Evolutionary conservation across 1,140 invertebrate genomes (phyloP).

Genomic region (Bathynomus jamesi): DNA sequence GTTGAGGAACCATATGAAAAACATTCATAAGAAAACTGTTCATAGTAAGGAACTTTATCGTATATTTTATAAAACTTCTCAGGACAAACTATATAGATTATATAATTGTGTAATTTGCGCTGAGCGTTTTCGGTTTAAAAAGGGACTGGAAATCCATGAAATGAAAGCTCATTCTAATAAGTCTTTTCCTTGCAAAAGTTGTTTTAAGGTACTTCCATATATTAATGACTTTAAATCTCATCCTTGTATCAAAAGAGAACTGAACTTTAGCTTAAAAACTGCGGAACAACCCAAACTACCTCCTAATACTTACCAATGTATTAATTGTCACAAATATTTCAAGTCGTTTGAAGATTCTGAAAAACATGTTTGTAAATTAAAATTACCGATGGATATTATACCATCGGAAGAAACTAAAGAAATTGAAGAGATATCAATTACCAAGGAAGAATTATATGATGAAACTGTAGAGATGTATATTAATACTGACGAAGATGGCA

Average conservation of each 20-base stretch:
- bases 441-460: not conserved
- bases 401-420: no score
- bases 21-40: slow-evolving; percentile 18
- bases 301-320: no score
- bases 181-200: not conserved
- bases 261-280: no score
- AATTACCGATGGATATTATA: no score
- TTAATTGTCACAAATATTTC: not conserved
- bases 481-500: not conserved
- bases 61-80: not conserved
- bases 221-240: not conserved
- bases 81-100: not conserved
- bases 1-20: slow-evolving; percentile 16
- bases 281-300: no score
- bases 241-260: not conserved
- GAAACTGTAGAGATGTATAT: not conserved
- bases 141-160: not conserved
- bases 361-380: not conserved
- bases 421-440: not conserved
- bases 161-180: not conserved
- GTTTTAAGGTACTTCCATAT: not conserved
- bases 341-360: not conserved
- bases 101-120: not conserved
- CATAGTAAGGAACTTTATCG: not conserved
- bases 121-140: not conserved